Evolutionary conservation across 2,888 invertebrate species (phyloP), one percentile per base, ranked within the genome.

Genomic region (Drosophila aldrichi): DNA sequence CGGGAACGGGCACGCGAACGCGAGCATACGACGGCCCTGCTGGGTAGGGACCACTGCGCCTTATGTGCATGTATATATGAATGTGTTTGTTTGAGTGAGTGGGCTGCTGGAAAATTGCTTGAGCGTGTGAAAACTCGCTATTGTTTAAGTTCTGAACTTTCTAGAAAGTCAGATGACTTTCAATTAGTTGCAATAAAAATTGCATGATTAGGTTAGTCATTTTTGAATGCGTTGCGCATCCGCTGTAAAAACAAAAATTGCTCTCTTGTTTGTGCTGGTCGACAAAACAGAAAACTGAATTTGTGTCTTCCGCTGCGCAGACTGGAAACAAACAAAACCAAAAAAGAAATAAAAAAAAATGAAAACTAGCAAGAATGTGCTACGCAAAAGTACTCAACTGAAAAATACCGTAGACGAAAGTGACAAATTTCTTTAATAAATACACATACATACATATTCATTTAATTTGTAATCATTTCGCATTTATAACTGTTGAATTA

Each of bases 251-350:
- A 52, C 10, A 16, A 70, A 70, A 69, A 52, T 67, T 63, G 38
- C 57, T 46, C 41, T 55, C 60, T 72, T 57, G 61, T 62, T 63
- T 69, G 52, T 55, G 49, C 63, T 71, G 56, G 61, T 65, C 66
- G 65, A 72, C 72, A 70, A 55, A 67, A 59, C 41, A 43, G 40
- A 72, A 63, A 79, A 73, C 64, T 65, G 74, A 81, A 81, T 72
- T 75, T 82, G 74, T 81, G 77, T 74, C 74, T 82, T 86, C 86
- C 83, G 83, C 79, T 77, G 49, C 38, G 54, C 65, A 46, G 61
- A 48, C 63, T 66, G 52, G 38, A 70, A 74, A 59, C 65, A 56
- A 36, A 63, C 36, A 34, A 67, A 52, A 52, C 49, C 40, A 34
- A 66, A 74, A 54, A 20, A 40, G n/a, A n/a, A 48, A 49, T 36